Evolutionary conservation across 2,888 invertebrate species (phyloP), one percentile per base, ranked within the genome.

Genomic region (Augiades crinisus): DNA sequence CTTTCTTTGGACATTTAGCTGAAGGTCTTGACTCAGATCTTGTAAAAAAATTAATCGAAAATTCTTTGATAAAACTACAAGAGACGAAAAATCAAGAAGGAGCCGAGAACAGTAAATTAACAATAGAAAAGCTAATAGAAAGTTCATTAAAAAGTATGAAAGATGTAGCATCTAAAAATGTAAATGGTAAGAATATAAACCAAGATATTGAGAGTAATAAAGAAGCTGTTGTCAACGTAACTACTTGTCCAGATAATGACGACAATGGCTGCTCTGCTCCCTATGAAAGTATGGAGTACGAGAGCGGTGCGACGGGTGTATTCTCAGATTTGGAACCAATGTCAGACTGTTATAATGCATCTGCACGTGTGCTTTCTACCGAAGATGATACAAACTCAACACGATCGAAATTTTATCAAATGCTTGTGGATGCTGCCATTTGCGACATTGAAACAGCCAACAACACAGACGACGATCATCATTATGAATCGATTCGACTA

Each of bases 231-330:
- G 65, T 51, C 46, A 73, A 78, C 56, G 64, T 69, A 51, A 60
- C 71, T 45, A 65, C 66, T 60, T 70, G 67, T 63, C 68, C 67
- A 68, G 84, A 85, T 58, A 81, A 76, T 61, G 79, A 91, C 80
- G 77, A 91, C 58, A 92, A 90, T 72, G 88, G 91, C 84, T 91
- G 92, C 83, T 94, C 93, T 67, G 93, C 94, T 75, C 93, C 93
- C 79, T 94, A 94, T 81, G 94, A 94, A 84, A 89, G 93, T 76
- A 94, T 94, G 87, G 94, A 94, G 83, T 93, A 93, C 58, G 92
- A 92, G 72, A 92, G 91, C 77, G 91, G 90, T 75, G 74, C 80
- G 65, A 78, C 81, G 65, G 89, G 89, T 70, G 77, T 84, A 73
- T 89, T 89, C 75, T 90, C 89, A 65, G 90, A 90, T 72, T 78